phyloP scores from a whole-genome alignment of 2,888 invertebrate species.

The Podotricha telesiphe region DNA sequence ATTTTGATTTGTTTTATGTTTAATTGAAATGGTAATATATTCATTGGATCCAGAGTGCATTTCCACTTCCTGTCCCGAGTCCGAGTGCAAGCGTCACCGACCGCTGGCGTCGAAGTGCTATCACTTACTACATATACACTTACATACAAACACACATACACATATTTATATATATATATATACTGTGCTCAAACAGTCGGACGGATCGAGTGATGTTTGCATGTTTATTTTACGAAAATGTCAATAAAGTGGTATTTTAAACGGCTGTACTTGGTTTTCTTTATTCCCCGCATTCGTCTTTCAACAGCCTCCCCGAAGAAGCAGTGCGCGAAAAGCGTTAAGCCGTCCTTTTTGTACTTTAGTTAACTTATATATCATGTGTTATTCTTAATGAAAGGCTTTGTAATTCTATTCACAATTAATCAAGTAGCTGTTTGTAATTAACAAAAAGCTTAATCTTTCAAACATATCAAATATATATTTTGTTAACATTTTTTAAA shows the following conservation, averaged over 20 bases:
- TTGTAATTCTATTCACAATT: too few relatives aligned
- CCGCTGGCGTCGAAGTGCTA: too few relatives aligned
- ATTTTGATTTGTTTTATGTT: conserved; percentile 57
- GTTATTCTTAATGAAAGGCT: too few relatives aligned
- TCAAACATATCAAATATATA: too few relatives aligned
- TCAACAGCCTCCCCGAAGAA: too few relatives aligned
- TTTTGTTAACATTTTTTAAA: too few relatives aligned
- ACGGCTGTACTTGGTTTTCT: conserved; percentile 58
- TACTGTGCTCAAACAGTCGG: conserved; percentile 75
- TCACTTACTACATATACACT: not conserved
- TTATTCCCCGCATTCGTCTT: conserved; percentile 22
- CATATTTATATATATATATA: not conserved
- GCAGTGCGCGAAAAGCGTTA: too few relatives aligned
- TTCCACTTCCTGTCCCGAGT: conserved; percentile 58
- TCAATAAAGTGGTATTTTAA: conserved; percentile 83
- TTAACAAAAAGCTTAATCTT: too few relatives aligned
- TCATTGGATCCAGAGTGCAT: conserved; percentile 81
- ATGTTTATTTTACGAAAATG: conserved; percentile 80
- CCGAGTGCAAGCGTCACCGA: conserved; percentile 48
- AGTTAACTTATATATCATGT: too few relatives aligned
- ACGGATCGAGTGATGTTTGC: conserved; percentile 77
- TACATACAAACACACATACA: not conserved
- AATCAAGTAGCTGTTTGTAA: too few relatives aligned
- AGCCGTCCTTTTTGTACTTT: too few relatives aligned
- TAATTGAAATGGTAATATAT: conserved; percentile 69